Evolutionary conservation across 2,797 vertebrate species (phyloP).

Genomic region (Tympanoctomys barrerae): DNA sequence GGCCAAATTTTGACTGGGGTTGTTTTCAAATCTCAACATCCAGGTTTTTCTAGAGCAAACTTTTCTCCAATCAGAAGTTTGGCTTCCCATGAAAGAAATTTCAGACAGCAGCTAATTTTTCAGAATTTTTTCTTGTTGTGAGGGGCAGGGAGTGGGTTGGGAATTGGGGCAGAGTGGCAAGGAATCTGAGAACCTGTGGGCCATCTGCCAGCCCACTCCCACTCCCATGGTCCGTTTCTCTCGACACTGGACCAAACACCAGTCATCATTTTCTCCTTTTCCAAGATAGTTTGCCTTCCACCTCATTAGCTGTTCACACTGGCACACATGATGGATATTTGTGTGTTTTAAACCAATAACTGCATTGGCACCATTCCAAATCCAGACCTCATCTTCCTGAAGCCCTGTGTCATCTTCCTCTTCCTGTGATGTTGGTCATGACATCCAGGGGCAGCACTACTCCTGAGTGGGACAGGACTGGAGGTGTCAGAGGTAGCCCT

Average conservation of each 20-base stretch:
- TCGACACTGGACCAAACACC: not conserved
- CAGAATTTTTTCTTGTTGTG: not conserved
- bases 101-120: not conserved
- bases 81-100: not conserved
- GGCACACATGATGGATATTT: too few species aligned
- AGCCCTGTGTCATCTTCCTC: not conserved
- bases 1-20: not conserved
- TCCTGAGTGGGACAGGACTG: not conserved
- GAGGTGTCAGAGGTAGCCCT: not conserved
- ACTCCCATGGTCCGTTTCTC: not conserved
- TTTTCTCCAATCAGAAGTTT: not conserved
- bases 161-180: not conserved
- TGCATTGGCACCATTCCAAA: not conserved
- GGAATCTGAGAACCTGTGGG: not conserved
- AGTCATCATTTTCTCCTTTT: not conserved
- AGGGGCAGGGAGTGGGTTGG: not conserved
- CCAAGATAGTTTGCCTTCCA: not conserved
- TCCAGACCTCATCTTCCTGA: too few species aligned
- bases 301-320: too few species aligned
- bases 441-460: not conserved
- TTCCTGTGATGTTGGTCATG: not conserved
- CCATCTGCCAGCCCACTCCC: not conserved
- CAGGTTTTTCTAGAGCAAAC: not conserved
- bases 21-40: not conserved
- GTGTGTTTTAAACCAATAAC: not conserved